Conservation (phyloP, 2,797 vertebrate genomes). For the Ptychadena robeensis region DNA sequence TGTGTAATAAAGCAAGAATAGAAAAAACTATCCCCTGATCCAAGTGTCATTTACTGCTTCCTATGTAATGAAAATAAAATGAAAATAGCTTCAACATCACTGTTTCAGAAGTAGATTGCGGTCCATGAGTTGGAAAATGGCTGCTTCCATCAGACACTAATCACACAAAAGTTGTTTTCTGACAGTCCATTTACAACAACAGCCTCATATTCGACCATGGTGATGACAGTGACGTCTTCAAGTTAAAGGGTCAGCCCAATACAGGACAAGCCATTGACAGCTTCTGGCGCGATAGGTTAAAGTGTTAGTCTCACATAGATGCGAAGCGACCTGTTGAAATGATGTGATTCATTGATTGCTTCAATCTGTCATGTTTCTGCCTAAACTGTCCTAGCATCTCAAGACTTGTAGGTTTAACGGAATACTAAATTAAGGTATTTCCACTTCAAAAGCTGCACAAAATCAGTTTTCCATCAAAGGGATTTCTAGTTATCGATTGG, state of each 20-base stretch:
- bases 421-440: constrained; percentile 57
- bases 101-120: neutral
- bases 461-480: constrained; percentile 58
- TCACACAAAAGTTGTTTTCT: too few relatives aligned
- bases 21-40: neutral
- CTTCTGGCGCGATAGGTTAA: constrained; percentile 17
- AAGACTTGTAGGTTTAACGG: constrained; percentile 37
- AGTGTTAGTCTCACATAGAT: constrained; percentile 26
- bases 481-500: constrained; percentile 50
- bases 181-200: neutral
- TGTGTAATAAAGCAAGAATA: neutral
- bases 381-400: constrained; percentile 37
- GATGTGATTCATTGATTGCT: constrained; percentile 44
- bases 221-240: constrained; percentile 6
- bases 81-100: neutral
- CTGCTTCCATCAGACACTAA: too few relatives aligned
- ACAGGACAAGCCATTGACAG: constrained; percentile 11
- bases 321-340: constrained; percentile 47
- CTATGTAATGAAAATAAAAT: neutral
- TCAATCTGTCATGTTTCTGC: constrained; percentile 45
- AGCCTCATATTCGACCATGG: neutral
- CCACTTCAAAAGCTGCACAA: constrained; percentile 53
- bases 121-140: too few relatives aligned
- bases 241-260: constrained; percentile 25
- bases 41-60: neutral